These are phyloP conservation scores for Phenganax marumi DNA, from an alignment of 92 coral and sea anemone genomes.

Conservation along the genomic window DNA sequence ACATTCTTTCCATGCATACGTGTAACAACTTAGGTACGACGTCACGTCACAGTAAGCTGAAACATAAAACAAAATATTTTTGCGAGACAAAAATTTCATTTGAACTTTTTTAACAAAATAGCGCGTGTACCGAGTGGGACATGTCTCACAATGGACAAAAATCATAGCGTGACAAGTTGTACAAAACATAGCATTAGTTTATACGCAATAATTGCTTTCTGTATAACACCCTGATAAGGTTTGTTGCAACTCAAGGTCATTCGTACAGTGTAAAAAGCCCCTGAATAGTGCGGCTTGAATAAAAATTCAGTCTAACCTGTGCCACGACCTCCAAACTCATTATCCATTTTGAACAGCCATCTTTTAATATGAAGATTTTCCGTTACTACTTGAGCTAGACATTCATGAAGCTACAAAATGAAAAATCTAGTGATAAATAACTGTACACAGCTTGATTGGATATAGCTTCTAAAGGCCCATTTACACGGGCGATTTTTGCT, in stretches of 20 bases:
- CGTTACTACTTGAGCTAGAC: slow-evolving; percentile 86
- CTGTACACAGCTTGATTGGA: background rate
- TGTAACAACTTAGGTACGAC: slow-evolving; percentile 76
- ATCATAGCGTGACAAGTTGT: background rate
- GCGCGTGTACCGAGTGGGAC: no score
- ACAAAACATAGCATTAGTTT: background rate
- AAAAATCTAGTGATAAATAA: no score
- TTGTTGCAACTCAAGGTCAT: no score
- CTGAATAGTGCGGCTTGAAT: background rate
- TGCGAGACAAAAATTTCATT: background rate
- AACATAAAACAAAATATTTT: background rate
- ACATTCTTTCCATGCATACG: slow-evolving; percentile 88
- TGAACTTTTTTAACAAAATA: background rate
- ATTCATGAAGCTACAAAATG: slow-evolving; percentile 74
- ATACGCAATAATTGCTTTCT: background rate
- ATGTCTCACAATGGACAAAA: no score
- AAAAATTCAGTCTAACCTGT: slow-evolving; percentile 66
- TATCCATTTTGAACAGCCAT: slow-evolving; percentile 97
- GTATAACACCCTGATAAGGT: no score
- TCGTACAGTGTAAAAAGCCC: background rate
- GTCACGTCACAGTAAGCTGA: slow-evolving; percentile 90
- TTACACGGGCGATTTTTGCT: no score
- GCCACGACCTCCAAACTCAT: slow-evolving; percentile 94
- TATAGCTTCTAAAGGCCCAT: background rate
- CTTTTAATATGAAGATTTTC: slow-evolving; percentile 89